phyloP scores from a whole-genome alignment of 2,113 vertebrate genomes.

The Pedionomus torquatus region DNA sequence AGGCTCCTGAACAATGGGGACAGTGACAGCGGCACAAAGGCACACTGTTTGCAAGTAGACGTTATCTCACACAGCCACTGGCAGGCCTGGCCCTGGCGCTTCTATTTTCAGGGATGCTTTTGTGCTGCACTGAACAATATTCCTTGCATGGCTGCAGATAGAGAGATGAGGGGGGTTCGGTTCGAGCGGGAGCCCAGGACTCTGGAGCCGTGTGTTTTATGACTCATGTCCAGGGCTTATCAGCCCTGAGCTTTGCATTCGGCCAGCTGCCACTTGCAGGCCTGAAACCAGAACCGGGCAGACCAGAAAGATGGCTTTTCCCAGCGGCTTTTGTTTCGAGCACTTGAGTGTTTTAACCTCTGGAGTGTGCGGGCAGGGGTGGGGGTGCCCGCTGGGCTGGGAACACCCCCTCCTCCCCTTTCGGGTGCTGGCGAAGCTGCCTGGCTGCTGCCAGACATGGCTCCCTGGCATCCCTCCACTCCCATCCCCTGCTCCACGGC shows the following conservation, averaged over 20 bases:
- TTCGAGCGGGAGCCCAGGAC: not conserved
- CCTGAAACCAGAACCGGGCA: not conserved
- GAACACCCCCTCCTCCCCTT: not conserved
- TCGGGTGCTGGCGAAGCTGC: not conserved
- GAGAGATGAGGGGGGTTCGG: slow-evolving; percentile 74
- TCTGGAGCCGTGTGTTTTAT: not conserved
- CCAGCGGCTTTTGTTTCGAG: not conserved
- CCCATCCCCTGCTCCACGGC: not conserved
- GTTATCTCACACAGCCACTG: slow-evolving; percentile 99
- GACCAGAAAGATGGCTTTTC: not conserved
- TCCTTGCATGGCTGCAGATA: slow-evolving; percentile 86
- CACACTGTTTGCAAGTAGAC: slow-evolving; percentile 97
- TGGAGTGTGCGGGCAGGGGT: not conserved
- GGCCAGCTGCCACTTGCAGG: not conserved
- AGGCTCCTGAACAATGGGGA: slow-evolving; percentile 93
- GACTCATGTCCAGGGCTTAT: not conserved
- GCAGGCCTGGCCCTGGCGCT: slow-evolving; percentile 91
- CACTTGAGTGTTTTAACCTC: not conserved
- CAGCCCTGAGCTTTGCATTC: not conserved
- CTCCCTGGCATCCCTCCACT: not conserved
- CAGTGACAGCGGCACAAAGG: slow-evolving; percentile 99
- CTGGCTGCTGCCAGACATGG: not conserved
- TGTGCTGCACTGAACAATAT: slow-evolving; percentile 90
- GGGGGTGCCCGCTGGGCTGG: not conserved
- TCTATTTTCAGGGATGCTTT: slow-evolving; percentile 98